Base-by-base conservation (phyloP, 2,113 vertebrate species). In the Sinocyclocheilus grahami region DNA sequence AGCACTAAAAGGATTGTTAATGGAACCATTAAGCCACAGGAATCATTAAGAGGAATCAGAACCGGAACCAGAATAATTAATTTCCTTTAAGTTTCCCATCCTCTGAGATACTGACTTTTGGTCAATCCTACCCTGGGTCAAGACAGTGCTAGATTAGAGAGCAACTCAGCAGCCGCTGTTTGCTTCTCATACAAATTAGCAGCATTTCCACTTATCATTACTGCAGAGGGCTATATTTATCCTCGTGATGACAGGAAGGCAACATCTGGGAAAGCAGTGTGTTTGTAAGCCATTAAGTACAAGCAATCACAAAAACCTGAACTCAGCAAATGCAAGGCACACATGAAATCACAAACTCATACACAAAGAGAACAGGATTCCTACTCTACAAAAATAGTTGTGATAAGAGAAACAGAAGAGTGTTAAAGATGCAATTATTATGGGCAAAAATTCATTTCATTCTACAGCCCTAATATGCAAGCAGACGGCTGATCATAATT, bases 361-460 rank as follows among this genome's bases (percentile, higher is more conserved):
- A 1, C 14, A 22, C 55, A 63, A 22, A 55, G 27, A 11, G 7
- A 78, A 20, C 24, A 77, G 14, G 48, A 77, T 77, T 24, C 18
- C 3, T 33, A 39, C 71, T 22, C 48, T 11, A 1, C 46, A 78
- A 78, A 30, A 33, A 53, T 27, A 77, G 11, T 11, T 76, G 74
- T 76, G 74, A n/a, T 14, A 13, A 33, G 65, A 7, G 7, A 37
- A 69, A 74, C 18, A 42, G 10, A 42, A 4, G 3, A 4, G 37
- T 71, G 69, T 37, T 71, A 71, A 67, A 67, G 63, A 67, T 67
- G n/a, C 63, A 30, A 30, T 67, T 67, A 27, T 67, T 67, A 67
- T 6, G 14, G 63, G 63, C 22, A 24, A n/a, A 55, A 75, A 14
- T 48, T 5, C 0, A 80, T 80, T 60, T 42, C 0, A 62, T 39